Evolutionary conservation across 1,140 invertebrate genomes (phyloP).

Genomic region (Arctopsyche grandis): DNA sequence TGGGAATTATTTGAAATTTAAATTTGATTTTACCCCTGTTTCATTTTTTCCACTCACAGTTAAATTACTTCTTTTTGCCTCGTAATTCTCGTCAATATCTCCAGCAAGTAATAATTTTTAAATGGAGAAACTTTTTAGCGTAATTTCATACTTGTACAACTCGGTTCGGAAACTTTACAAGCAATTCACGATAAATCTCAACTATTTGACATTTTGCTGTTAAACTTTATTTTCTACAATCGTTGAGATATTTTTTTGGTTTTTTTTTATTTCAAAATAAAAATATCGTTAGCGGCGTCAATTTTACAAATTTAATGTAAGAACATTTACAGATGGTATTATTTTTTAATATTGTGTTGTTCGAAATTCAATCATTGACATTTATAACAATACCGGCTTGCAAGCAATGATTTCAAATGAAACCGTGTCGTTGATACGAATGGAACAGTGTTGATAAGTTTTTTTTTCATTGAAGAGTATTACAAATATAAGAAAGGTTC

Average conservation of each 20-base stretch:
- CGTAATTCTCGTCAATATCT: conserved; percentile 19
- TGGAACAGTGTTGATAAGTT: too few relatives aligned
- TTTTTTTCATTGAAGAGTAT: too few relatives aligned
- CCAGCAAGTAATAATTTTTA: conserved; percentile 19
- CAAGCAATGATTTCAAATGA: too few relatives aligned
- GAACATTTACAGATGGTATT: too few relatives aligned
- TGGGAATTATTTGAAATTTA: background rate
- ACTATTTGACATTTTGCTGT: conserved; percentile 19
- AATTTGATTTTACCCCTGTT: background rate
- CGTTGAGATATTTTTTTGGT: background rate
- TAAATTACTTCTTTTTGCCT: background rate
- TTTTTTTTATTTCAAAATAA: too few relatives aligned
- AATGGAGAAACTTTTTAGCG: conserved; percentile 20
- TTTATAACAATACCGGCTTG: too few relatives aligned
- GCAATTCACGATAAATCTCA: conserved; percentile 11
- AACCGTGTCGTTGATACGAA: too few relatives aligned
- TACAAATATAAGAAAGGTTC: too few relatives aligned
- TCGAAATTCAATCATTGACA: too few relatives aligned
- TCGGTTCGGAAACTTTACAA: conserved; percentile 3
- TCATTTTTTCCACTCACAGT: background rate
- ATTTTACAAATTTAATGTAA: too few relatives aligned
- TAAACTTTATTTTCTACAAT: background rate
- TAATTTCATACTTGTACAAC: conserved; percentile 23
- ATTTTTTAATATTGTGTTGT: too few relatives aligned
- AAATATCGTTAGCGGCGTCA: too few relatives aligned